Base-by-base conservation (phyloP, 2,113 vertebrate species). In the Axis porcinus region DNA sequence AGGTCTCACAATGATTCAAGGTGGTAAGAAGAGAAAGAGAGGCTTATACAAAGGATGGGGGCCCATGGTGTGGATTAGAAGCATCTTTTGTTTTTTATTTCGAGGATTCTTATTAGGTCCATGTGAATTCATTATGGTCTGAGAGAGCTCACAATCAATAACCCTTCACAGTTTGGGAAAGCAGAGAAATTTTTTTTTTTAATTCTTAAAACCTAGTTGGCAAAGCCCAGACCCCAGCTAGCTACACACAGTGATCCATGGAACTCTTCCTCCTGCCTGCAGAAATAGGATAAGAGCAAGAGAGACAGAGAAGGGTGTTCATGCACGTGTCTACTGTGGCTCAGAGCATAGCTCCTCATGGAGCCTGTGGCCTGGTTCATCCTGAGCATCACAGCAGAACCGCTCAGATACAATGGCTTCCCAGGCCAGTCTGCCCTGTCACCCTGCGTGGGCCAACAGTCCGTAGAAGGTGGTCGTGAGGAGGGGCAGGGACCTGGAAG, bases 311-410 rank as follows among this genome's bases (percentile, higher is more conserved):
- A 17, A 47, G 3, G 28, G 13, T 30, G 5, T 6, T n/a, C 36
- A 2, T 2, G 1, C 4, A 0, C 0, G 0, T 62, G 23, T 1
- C 36, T 43, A 3, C 15, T 14, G 4, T 2, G 4, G 47, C 25
- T 40, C 43, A 13, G 19, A 25, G 15, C 17, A 3, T 2, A 57
- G 21, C 15, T 23, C 76, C 52, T 30, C 28, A n/a, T 62, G 45
- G 78, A 52, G 17, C 3, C 8, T 7, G 23, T 27, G n/a, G 30
- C 70, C 52, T 30, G 40, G 64, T 27, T 64, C 40, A 28, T 87
- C 36, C 23, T 15, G 5, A 91, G 45, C n/a, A 62, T 17, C 54
- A 7, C 0, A 6, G 9, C 28, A 30, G 74, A 40, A 62, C 45
- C 1, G 1, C 33, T 58, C 91, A 93, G 30, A 50, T 30, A 23